Conservation (phyloP, 2,888 invertebrate species). For the Drosophila mimica region DNA sequence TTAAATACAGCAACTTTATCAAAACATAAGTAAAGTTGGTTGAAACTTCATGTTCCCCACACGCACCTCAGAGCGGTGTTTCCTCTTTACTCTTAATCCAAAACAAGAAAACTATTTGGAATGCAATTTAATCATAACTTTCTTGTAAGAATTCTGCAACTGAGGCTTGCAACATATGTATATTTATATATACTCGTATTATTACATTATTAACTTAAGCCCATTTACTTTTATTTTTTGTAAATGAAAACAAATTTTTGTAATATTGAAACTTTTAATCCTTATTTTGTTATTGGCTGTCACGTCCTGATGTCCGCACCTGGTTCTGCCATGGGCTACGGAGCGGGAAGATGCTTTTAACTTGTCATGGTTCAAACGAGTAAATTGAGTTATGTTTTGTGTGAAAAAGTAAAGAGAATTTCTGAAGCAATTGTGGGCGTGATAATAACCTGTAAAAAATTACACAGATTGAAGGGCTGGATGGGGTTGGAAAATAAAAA, state of each 20-base stretch:
- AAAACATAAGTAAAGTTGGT: constrained; percentile 28
- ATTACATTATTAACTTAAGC: neutral
- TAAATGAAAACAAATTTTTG: neutral
- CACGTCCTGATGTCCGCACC: neutral
- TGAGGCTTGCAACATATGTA: neutral
- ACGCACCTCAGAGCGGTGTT: neutral
- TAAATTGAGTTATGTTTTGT: constrained; percentile 47
- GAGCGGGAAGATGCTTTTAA: constrained; percentile 1
- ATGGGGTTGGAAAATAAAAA: constrained; percentile 11
- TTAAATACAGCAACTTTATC: constrained; percentile 40
- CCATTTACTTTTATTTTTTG: neutral
- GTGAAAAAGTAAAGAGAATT: constrained; percentile 37
- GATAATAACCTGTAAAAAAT: constrained; percentile 7
- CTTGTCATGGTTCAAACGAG: constrained; percentile 27
- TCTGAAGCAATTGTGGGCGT: constrained; percentile 11
- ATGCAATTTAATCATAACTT: constrained; percentile 2
- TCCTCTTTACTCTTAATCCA: neutral
- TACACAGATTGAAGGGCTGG: neutral
- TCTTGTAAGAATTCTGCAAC: neutral
- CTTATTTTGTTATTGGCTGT: neutral
- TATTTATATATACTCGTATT: neutral
- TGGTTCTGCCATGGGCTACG: neutral
- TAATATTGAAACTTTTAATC: neutral
- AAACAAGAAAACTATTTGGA: neutral
- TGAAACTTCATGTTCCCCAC: constrained; percentile 15